Evolutionary conservation across 2,113 vertebrate genomes (phyloP).

Genomic region (Callospermophilus lateralis): DNA sequence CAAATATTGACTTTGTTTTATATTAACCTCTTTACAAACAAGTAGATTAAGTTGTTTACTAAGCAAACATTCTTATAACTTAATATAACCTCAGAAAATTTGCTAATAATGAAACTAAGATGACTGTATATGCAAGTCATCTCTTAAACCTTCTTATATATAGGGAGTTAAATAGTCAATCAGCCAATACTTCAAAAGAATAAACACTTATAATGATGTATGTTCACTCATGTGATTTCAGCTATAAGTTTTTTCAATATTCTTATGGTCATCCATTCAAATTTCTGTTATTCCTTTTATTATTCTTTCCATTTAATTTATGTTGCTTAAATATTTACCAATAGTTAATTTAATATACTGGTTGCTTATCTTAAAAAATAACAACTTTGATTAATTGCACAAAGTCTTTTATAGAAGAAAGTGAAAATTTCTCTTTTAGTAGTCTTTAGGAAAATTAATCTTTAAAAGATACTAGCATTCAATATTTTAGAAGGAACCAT

Average conservation of each 20-base stretch:
- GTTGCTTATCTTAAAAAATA: not conserved
- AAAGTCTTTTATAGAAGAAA: not conserved
- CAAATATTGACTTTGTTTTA: constrained; percentile 9
- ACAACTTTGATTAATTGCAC: not conserved
- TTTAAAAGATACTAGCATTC: not conserved
- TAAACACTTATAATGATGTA: not conserved
- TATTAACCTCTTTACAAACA: not conserved
- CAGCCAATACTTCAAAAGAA: not conserved
- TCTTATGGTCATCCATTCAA: not conserved
- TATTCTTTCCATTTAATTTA: not conserved
- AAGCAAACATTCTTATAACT: not conserved
- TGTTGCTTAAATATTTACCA: not conserved
- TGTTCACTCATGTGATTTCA: constrained; percentile 1
- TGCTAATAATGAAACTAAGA: not conserved
- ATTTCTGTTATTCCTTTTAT: not conserved
- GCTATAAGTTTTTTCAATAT: not conserved
- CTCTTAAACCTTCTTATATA: not conserved
- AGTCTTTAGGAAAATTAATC: not conserved
- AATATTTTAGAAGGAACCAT: not conserved
- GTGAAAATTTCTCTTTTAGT: not conserved
- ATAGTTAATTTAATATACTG: not conserved
- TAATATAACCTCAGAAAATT: not conserved
- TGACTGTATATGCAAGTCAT: not conserved
- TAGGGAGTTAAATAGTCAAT: not conserved
- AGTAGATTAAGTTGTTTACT: not conserved